Conservation (phyloP, 2,797 vertebrate species). For the Acanthurus leucopareius region DNA sequence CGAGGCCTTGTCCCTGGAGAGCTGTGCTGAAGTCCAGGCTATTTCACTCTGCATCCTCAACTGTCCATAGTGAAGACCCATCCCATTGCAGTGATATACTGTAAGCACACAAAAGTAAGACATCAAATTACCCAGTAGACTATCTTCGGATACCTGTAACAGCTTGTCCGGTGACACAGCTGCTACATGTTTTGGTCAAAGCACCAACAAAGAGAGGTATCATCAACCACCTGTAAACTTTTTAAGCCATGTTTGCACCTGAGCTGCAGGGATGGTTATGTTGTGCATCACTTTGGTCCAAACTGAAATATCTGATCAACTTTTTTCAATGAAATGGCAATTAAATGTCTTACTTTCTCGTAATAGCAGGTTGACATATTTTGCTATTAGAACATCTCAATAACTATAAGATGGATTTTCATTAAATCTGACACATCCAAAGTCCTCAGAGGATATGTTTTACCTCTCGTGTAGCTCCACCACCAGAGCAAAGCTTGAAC, state of each 20-base stretch:
- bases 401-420: too few species aligned
- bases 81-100: slow-evolving; percentile 59
- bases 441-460: too few species aligned
- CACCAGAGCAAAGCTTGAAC: background rate
- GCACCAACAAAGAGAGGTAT: background rate
- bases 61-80: slow-evolving; percentile 65
- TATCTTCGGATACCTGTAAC: slow-evolving; percentile 10
- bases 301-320: background rate
- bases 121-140: slow-evolving; percentile 4
- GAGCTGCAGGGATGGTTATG: background rate
- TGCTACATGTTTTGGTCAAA: background rate
- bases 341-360: background rate
- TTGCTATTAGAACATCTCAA: too few species aligned
- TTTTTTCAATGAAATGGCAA: background rate
- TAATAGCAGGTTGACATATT: background rate
- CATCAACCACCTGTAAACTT: background rate
- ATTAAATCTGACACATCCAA: too few species aligned
- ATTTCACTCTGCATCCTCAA: slow-evolving; percentile 56
- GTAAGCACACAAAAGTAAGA: slow-evolving; percentile 19
- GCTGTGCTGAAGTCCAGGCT: slow-evolving; percentile 57
- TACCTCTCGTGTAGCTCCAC: too few species aligned
- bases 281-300: background rate
- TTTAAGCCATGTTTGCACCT: background rate
- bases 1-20: slow-evolving; percentile 78
- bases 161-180: background rate